Evolutionary conservation across 2,888 invertebrate genomes (phyloP), one percentile per base, ranked within the genome.

Genomic region (Malacosoma neustria): DNA sequence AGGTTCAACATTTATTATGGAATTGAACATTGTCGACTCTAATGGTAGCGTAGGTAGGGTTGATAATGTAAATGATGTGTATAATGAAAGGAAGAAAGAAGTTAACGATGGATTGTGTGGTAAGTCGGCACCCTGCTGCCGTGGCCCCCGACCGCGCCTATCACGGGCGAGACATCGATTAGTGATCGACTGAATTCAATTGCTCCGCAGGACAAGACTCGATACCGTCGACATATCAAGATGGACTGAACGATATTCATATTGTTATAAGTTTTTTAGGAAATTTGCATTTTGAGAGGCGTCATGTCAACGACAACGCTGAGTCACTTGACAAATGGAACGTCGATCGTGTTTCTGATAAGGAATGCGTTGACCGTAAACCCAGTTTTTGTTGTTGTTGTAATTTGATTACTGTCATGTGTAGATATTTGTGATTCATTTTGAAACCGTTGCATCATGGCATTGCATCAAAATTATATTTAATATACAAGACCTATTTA

Each of bases 51-150:
- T 42, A 44, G 59, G 70, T 81, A 84, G 67, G 72, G 84, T 73
- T 67, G 64, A 79, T 75, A 75, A 66, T 84, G 53, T 66, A 70
- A 70, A 55, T 43, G 54, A 57, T 61, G 65, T 54, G 52, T 60
- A 71, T 84, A 84, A 84, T 84, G 85, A 79, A 82, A 80, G 73
- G 72, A 76, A 74, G 81, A 81, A 81, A 81, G 79, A 81, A 82
- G 84, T 79, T 85, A 85, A 85, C 85, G 85, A 84, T 85, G 85
- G 85, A 84, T 85, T 85, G 85, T 85, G 85, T 84, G 84, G 85
- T 84, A 82, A 84, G 84, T 77, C 84, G 82, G 85, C 85, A 82
- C 82, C 85, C 85, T 82, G 81, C 84, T 74, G 84, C 77, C 82
- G 81, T 48, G 85, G 81, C 64, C 84, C 80, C 84, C 82, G 68